phyloP scores from a whole-genome alignment of 2,797 vertebrate genomes.

The Pseudochaenichthys georgianus region DNA sequence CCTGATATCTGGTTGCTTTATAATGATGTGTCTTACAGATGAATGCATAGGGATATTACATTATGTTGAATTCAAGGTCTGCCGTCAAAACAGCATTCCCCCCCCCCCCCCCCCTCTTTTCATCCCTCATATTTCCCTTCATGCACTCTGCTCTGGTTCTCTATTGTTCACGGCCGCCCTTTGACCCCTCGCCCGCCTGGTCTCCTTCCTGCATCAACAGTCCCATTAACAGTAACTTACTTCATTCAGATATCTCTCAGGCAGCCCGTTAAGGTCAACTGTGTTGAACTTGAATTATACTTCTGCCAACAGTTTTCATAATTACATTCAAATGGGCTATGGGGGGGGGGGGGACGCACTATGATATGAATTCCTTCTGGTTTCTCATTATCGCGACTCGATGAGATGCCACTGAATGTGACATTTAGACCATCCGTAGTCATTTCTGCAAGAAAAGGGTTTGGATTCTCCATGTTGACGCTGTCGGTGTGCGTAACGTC shows the following conservation, averaged over 20 bases:
- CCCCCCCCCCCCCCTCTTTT: background rate
- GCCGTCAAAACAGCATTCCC: too few relatives aligned
- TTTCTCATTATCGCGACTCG: constrained; percentile 37
- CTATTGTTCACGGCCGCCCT: constrained; percentile 36
- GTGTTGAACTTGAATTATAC: constrained; percentile 46
- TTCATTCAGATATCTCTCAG: constrained; percentile 37
- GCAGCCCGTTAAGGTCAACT: constrained; percentile 30
- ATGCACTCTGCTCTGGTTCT: constrained; percentile 16
- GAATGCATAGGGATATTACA: too few relatives aligned
- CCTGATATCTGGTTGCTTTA: too few relatives aligned
- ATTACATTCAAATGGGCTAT: constrained; percentile 39
- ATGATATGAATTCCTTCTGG: constrained; percentile 41
- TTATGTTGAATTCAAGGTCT: too few relatives aligned
- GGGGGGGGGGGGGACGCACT: background rate
- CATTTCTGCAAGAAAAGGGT: constrained; percentile 28
- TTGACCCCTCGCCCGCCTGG: constrained; percentile 38
- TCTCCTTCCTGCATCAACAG: constrained; percentile 37
- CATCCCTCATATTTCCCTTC: background rate
- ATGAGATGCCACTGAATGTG: constrained; percentile 57
- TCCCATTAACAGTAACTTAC: constrained; percentile 44
- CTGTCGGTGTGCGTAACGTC: constrained; percentile 20
- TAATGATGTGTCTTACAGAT: too few relatives aligned
- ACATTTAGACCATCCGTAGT: constrained; percentile 48
- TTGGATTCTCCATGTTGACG: constrained; percentile 35
- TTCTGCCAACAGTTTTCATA: constrained; percentile 34